Conservation (phyloP, 2,797 vertebrate genomes). For the Aselliscus stoliczkanus region DNA sequence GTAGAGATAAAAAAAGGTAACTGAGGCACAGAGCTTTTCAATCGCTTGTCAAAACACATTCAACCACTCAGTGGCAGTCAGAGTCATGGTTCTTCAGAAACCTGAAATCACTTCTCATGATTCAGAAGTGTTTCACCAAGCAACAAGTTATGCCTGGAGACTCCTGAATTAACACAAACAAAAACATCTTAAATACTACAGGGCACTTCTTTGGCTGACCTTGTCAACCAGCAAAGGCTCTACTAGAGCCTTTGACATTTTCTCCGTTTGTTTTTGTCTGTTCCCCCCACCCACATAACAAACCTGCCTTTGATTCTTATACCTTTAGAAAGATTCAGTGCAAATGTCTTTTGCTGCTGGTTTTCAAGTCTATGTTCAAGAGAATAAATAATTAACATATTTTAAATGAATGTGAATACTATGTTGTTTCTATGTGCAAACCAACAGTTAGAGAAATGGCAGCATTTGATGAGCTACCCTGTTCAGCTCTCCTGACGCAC, state of each 20-base stretch:
- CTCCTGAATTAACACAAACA: not conserved
- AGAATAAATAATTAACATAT: not conserved
- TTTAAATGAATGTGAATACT: not conserved
- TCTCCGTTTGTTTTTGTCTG: not conserved
- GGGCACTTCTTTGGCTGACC: not conserved
- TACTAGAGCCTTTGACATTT: not conserved
- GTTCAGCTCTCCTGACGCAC: not conserved
- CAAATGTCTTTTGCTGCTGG: not conserved
- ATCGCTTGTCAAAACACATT: not conserved
- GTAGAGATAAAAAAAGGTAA: not conserved
- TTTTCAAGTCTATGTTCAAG: not conserved
- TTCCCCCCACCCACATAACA: not conserved
- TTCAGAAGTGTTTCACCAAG: not conserved
- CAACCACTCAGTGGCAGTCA: not conserved
- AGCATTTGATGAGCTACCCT: not conserved
- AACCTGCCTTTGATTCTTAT: constrained; percentile 1
- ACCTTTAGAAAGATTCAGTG: not conserved
- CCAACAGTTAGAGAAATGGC: not conserved
- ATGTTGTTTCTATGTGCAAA: not conserved
- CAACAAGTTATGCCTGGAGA: not conserved
- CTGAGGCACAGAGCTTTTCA: not conserved
- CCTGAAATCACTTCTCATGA: not conserved
- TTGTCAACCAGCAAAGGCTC: not conserved
- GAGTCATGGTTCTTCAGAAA: not conserved
- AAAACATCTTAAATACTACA: not conserved